Percentiles rank a stretch among this genome's conserved stretches.
phyloP scores from a whole-genome alignment of 2,888 invertebrate species.

The Eledona agricola region DNA sequence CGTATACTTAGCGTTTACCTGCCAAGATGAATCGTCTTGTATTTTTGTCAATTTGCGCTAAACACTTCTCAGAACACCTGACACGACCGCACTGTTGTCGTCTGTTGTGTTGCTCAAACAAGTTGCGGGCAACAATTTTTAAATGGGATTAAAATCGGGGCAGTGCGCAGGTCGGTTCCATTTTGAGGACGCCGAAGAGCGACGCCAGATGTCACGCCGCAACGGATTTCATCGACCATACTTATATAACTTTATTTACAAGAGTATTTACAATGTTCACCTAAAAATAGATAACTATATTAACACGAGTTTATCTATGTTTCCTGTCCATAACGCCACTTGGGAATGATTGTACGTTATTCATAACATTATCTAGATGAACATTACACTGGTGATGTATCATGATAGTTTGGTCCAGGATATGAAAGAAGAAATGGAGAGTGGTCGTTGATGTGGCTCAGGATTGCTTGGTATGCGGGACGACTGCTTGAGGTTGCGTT shows the following conservation, averaged over 20 bases:
- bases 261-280: conserved; percentile 41
- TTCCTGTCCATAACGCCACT: conserved; percentile 39
- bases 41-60: no score
- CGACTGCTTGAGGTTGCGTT: conserved; percentile 71
- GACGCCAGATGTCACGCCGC: no score
- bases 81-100: conserved; percentile 24
- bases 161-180: conserved; percentile 12
- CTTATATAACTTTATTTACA: conserved; percentile 39
- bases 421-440: conserved; percentile 21
- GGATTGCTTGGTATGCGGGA: conserved; percentile 71
- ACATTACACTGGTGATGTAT: conserved; percentile 37
- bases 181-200: no score
- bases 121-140: conserved; percentile 21
- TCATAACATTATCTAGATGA: conserved; percentile 37
- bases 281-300: conserved; percentile 37
- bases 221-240: no score
- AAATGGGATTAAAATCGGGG: conserved; percentile 22
- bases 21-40: no score
- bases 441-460: no score
- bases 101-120: conserved; percentile 21
- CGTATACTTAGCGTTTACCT: no score
- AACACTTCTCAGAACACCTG: no score
- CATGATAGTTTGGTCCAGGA: conserved; percentile 40
- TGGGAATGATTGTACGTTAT: conserved; percentile 41
- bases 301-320: conserved; percentile 24